phyloP scores from a whole-genome alignment of 2,797 vertebrate species.

The Bryconaethiops microstoma region DNA sequence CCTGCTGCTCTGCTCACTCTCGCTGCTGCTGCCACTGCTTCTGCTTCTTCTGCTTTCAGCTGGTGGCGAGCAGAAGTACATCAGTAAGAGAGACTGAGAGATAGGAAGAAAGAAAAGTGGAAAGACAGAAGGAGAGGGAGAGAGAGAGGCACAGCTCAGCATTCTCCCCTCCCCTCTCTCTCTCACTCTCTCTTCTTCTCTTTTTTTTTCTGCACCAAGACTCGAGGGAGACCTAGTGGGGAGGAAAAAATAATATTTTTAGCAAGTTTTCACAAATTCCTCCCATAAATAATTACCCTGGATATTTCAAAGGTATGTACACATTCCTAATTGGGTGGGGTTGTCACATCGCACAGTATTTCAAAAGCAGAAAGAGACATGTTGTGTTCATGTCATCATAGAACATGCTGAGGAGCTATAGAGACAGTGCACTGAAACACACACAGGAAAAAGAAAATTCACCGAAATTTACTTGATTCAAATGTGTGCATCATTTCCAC shows the following conservation, averaged over 20 bases:
- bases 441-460: background rate
- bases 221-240: conserved; percentile 58
- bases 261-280: conserved; percentile 62
- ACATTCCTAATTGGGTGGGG: conserved; percentile 57
- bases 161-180: conserved; percentile 21
- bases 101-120: background rate
- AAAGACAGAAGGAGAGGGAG: background rate
- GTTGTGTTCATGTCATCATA: conserved; percentile 16
- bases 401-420: background rate
- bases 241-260: conserved; percentile 66
- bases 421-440: background rate
- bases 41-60: conserved; percentile 13
- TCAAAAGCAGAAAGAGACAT: conserved; percentile 50
- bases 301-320: conserved; percentile 52
- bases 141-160: background rate
- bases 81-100: background rate
- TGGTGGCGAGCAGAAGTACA: conserved; percentile 13
- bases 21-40: background rate
- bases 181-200: background rate
- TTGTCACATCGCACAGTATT: conserved; percentile 33
- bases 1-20: background rate
- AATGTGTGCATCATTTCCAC: background rate
- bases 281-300: conserved; percentile 72
- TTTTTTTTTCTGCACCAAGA: conserved; percentile 42
- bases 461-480: background rate